Evolutionary conservation across 2,113 vertebrate genomes (phyloP).

Genomic region (Egretta garzetta): DNA sequence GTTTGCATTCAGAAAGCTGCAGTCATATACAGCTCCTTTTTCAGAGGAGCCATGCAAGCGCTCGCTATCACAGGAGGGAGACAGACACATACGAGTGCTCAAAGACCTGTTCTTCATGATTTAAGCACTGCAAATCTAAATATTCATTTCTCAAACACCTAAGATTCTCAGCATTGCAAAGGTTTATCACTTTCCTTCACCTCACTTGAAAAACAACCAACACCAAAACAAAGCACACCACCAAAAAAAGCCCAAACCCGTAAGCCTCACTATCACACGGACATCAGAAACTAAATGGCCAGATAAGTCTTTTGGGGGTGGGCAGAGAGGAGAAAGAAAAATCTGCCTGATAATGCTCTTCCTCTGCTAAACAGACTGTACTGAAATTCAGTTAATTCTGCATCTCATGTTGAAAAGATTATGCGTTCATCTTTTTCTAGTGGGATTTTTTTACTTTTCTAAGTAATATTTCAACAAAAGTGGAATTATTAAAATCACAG

Average conservation of each 20-base stretch:
- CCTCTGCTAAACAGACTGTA: neutral
- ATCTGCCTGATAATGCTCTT: neutral
- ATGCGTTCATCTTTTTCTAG: neutral
- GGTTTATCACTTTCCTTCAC: neutral
- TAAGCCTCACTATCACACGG: neutral
- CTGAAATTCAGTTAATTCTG: neutral
- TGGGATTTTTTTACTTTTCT: neutral
- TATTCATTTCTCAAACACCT: neutral
- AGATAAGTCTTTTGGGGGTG: neutral
- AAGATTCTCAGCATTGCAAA: too few relatives aligned
- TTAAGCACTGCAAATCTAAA: neutral
- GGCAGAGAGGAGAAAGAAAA: accelerated
- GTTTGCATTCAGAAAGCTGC: neutral
- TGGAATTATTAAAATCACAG: neutral
- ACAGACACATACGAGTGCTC: neutral
- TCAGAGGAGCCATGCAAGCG: neutral
- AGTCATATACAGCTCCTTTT: neutral
- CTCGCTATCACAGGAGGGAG: accelerated
- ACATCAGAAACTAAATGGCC: neutral
- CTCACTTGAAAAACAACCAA: neutral
- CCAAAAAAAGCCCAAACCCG: neutral
- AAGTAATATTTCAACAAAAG: neutral
- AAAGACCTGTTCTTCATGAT: neutral
- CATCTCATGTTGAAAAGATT: neutral
- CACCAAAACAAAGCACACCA: neutral